Evolutionary conservation across 2,888 invertebrate genomes (phyloP).

Genomic region (Pseudoips prasinana): DNA sequence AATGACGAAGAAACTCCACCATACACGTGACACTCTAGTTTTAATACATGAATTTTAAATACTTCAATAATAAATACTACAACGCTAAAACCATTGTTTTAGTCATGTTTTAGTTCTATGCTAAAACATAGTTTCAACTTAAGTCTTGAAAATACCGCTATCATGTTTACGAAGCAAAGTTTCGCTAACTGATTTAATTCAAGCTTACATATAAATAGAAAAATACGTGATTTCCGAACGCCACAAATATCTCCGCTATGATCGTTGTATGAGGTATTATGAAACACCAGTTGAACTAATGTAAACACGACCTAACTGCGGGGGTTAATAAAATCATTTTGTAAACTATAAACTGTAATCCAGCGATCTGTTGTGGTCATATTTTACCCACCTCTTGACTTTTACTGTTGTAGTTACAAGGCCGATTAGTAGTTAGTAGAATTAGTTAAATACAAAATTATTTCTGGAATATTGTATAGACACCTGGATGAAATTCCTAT

Average conservation of each 20-base stretch:
- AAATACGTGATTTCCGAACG: slow-evolving; percentile 11
- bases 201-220: no score
- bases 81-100: no score
- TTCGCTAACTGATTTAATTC: no score
- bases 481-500: slow-evolving; percentile 3
- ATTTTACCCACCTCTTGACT: slow-evolving; percentile 63
- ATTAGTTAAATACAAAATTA: slow-evolving; percentile 27
- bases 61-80: no score
- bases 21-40: no score
- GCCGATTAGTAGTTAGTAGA: slow-evolving; percentile 51
- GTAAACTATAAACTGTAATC: slow-evolving; percentile 51
- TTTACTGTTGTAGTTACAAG: slow-evolving; percentile 73
- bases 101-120: no score
- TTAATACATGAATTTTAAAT: no score
- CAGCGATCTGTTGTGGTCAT: slow-evolving; percentile 45
- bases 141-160: no score
- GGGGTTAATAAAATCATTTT: slow-evolving; percentile 74
- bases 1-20: no score
- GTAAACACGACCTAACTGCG: slow-evolving; percentile 57
- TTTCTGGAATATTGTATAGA: slow-evolving; percentile 23
- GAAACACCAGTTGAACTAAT: slow-evolving; percentile 44
- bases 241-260: slow-evolving; percentile 11
- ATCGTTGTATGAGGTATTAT: slow-evolving; percentile 46
- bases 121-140: no score
- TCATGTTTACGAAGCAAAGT: no score